Conservation (phyloP, 2,888 invertebrate species). For the Monoplex corrugatus region DNA sequence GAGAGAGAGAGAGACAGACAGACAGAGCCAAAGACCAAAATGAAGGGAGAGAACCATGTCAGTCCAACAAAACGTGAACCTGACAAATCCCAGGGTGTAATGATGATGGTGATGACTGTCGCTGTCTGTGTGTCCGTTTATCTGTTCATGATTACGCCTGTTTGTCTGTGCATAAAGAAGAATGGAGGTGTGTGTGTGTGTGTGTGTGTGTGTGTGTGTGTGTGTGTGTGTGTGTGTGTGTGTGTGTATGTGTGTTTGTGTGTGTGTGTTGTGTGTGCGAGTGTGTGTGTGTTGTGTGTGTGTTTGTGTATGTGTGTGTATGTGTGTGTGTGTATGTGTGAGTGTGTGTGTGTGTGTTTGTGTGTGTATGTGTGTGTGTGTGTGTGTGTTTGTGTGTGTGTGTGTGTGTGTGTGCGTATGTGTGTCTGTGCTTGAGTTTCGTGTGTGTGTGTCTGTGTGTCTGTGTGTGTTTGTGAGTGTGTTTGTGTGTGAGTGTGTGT, state of each 20-base stretch:
- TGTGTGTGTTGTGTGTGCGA: conserved; percentile 2
- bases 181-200: not conserved
- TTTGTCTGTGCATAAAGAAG: not conserved
- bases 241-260: not conserved
- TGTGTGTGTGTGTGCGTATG: no score
- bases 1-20: no score
- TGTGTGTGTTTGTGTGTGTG: not conserved
- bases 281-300: not conserved
- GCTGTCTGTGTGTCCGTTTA: not conserved
- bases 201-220: conserved; percentile 13
- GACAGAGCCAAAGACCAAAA: no score
- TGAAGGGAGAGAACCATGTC: no score
- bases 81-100: no score
- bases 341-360: not conserved
- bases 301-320: not conserved
- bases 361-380: not conserved
- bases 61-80: no score
- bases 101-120: no score
- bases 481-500: not conserved
- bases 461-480: not conserved
- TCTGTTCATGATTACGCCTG: not conserved
- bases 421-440: no score
- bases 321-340: not conserved
- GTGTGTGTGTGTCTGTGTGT: no score
- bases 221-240: conserved; percentile 13